These are phyloP conservation scores for Hydractinia symbiolongicarpus DNA, from an alignment of 30 jellyfish, hydroid and myxozoan species.

Conservation along the genomic window DNA sequence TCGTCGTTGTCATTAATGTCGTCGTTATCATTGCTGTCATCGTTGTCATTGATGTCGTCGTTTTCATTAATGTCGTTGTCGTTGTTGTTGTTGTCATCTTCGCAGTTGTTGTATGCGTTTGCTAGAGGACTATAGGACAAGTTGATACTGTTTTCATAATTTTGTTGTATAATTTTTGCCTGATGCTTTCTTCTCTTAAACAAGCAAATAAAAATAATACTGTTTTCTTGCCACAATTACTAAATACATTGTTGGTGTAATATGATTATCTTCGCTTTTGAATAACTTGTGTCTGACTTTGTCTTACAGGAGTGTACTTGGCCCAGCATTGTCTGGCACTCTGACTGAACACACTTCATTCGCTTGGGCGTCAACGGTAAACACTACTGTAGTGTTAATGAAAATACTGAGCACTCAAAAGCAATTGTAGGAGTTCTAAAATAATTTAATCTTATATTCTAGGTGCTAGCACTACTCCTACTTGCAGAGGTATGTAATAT, in stretches of 20 bases:
- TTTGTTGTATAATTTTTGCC: too few species aligned
- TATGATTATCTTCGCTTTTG: neutral
- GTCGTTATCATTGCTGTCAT: too few species aligned
- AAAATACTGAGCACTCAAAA: neutral
- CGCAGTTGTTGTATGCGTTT: too few species aligned
- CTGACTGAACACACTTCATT: constrained; percentile 39
- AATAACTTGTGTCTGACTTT: neutral
- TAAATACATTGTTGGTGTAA: neutral
- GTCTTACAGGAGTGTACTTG: constrained; percentile 57
- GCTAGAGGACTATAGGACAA: too few species aligned
- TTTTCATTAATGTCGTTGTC: too few species aligned
- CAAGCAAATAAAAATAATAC: too few species aligned
- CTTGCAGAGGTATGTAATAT: constrained; percentile 26
- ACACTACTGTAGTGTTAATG: neutral
- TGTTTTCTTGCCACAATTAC: too few species aligned
- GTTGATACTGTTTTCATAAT: too few species aligned
- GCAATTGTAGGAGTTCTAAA: neutral
- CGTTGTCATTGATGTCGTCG: too few species aligned
- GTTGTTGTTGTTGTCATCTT: too few species aligned
- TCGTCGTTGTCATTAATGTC: too few species aligned
- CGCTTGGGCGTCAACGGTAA: constrained; percentile 80
- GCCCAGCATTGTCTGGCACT: constrained; percentile 75
- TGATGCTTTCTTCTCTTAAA: too few species aligned
- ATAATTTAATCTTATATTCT: neutral
- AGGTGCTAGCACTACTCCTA: constrained; percentile 32